A percentile compares a stretch with the other conserved stretches of the same genome.
Evolutionary conservation across 2,797 vertebrate species (phyloP).

Genomic region (Aldrovandia affinis): DNA sequence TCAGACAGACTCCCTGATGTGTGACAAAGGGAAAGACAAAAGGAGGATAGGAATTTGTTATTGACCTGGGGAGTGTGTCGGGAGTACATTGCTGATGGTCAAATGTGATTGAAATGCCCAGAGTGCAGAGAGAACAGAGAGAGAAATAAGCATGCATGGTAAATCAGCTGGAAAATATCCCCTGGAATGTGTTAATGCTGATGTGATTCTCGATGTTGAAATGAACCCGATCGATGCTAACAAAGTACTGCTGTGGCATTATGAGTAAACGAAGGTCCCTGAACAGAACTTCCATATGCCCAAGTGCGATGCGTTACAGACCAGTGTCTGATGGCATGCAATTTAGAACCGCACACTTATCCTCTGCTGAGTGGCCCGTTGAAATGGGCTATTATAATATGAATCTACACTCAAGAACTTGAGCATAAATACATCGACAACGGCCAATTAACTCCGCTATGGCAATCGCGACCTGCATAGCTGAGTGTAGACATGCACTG

Average conservation of each 20-base stretch:
- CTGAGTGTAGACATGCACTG: not conserved
- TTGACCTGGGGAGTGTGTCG: not conserved
- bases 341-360: not conserved
- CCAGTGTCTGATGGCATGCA: not conserved
- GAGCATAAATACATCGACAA: not conserved
- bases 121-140: not conserved
- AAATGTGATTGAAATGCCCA: not conserved
- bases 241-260: not conserved
- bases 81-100: not conserved
- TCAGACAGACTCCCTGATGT: not conserved
- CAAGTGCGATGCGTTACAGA: not conserved
- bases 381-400: conserved; percentile 8
- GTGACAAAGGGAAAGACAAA: not conserved
- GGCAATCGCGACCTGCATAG: not conserved
- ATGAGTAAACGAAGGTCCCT: not conserved
- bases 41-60: not conserved
- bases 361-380: not conserved
- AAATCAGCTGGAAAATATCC: conserved; percentile 3
- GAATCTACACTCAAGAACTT: not conserved
- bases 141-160: not conserved
- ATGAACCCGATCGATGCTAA: not conserved
- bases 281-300: not conserved
- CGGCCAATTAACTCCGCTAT: not conserved
- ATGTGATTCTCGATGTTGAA: not conserved
- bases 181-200: not conserved